phyloP scores from a whole-genome alignment of 2,797 vertebrate genomes.

The Microcaecilia unicolor region DNA sequence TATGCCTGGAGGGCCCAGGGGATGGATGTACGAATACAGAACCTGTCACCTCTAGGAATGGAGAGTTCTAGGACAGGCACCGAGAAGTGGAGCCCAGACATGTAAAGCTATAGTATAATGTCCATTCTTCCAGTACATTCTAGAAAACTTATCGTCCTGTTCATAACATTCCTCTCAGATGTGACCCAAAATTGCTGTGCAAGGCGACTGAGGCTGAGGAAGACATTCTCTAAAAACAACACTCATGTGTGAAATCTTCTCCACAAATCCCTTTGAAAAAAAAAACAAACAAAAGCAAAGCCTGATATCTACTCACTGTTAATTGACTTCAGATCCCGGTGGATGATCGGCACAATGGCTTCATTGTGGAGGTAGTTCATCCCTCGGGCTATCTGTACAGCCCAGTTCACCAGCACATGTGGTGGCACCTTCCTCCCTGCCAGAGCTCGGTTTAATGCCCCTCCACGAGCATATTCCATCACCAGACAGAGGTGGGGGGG shows the following conservation, averaged over 20 bases:
- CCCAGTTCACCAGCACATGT: slow-evolving; percentile 86
- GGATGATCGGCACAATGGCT: slow-evolving; percentile 81
- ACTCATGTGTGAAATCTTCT: background rate
- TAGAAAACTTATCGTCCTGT: no score
- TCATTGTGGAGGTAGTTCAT: slow-evolving; percentile 89
- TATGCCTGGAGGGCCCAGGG: background rate
- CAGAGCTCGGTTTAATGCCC: slow-evolving; percentile 74
- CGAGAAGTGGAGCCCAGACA: background rate
- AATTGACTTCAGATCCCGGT: slow-evolving; percentile 89
- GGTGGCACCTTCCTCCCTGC: slow-evolving; percentile 80
- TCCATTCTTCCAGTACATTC: background rate
- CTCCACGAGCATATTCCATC: slow-evolving; percentile 85
- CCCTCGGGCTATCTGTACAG: slow-evolving; percentile 82
- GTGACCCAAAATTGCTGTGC: background rate
- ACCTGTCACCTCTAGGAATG: background rate
- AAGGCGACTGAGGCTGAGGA: background rate
- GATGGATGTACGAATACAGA: no score
- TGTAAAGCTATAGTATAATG: no score
- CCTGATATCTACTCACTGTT: slow-evolving; percentile 94
- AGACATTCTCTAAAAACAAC: background rate
- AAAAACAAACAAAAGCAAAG: no score
- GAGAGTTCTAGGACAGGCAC: no score
- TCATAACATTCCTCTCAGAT: background rate
- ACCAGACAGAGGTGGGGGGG: slow-evolving; percentile 84
- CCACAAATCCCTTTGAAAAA: background rate